Evolutionary conservation across 2,797 vertebrate species (phyloP).

Genomic region (Galago senegalensis): DNA sequence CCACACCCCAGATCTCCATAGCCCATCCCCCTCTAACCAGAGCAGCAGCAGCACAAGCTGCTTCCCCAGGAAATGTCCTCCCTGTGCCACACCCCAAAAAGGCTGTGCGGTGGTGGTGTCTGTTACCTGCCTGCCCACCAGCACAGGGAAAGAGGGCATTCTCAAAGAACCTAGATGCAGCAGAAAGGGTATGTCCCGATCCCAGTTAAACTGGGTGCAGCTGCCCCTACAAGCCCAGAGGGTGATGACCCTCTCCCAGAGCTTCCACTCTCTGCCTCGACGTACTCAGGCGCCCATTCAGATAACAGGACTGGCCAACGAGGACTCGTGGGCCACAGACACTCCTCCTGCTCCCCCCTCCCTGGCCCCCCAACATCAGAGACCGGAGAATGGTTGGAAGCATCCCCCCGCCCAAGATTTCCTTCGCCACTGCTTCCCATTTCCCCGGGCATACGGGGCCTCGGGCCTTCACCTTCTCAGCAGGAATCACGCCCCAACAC

Average conservation of each 20-base stretch:
- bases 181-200: background rate
- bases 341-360: too few species aligned
- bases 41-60: background rate
- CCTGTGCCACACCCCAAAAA: background rate
- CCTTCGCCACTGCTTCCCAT: background rate
- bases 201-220: background rate
- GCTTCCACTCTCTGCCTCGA: background rate
- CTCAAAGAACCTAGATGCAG: background rate
- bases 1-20: slow-evolving; percentile 32
- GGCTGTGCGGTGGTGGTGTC: background rate
- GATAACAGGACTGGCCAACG: background rate
- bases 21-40: background rate
- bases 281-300: background rate
- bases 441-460: background rate
- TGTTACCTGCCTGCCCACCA: background rate
- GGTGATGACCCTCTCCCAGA: background rate
- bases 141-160: background rate
- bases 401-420: background rate
- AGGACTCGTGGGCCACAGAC: background rate
- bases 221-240: background rate
- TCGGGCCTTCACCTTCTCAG: background rate
- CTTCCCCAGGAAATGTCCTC: background rate
- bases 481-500: background rate
- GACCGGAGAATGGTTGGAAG: background rate
- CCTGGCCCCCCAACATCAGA: background rate